phyloP scores from a whole-genome alignment of 2,113 vertebrate species.

The Hylia prasina region DNA sequence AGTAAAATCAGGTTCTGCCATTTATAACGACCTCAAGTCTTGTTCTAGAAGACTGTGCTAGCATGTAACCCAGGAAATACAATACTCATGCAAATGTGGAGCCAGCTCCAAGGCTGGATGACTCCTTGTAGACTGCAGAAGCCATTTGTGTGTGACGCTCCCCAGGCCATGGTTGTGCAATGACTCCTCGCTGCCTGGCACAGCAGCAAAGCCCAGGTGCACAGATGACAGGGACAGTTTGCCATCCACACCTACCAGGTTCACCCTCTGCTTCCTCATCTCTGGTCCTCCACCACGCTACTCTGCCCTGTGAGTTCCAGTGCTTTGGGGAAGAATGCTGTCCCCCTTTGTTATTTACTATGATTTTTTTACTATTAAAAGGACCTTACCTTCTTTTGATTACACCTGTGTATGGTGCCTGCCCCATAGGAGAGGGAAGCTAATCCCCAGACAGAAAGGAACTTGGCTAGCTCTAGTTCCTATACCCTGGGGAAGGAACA shows the following conservation, averaged over 20 bases:
- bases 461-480: neutral
- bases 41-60: neutral
- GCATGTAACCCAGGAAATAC: neutral
- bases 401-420: neutral
- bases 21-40: neutral
- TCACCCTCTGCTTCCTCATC: neutral
- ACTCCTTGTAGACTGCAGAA: neutral
- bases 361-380: neutral
- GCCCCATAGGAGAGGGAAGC: neutral
- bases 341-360: neutral
- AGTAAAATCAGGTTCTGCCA: constrained; percentile 13
- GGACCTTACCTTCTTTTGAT: neutral
- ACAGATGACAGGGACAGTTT: neutral
- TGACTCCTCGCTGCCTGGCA: neutral
- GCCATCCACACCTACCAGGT: neutral
- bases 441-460: neutral
- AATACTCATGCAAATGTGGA: neutral
- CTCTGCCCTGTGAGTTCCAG: neutral
- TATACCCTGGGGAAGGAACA: neutral
- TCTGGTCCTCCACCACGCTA: neutral
- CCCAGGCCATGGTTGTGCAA: neutral
- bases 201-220: neutral
- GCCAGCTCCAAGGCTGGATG: neutral
- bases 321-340: neutral
- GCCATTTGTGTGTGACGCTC: neutral